Evolutionary conservation across 1,140 invertebrate species (phyloP).

Genomic region (Arctopsyche grandis): DNA sequence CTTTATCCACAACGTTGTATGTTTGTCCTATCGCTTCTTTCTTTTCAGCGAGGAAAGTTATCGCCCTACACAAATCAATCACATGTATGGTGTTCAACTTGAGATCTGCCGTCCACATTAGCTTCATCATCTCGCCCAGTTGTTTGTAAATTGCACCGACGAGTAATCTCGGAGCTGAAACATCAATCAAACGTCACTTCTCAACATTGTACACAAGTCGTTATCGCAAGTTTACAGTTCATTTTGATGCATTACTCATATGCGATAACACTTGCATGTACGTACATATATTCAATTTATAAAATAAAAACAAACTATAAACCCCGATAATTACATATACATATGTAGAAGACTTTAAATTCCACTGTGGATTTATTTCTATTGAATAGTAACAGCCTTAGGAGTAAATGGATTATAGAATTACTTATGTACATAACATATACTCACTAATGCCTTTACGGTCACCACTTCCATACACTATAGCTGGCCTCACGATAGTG

Average conservation of each 20-base stretch:
- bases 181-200: slow-evolving; percentile 43
- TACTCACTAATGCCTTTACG: slow-evolving; percentile 81
- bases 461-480: slow-evolving; percentile 89
- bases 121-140: slow-evolving; percentile 89
- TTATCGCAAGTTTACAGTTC: too few relatives aligned
- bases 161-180: slow-evolving; percentile 81
- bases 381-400: too few relatives aligned
- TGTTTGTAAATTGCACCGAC: slow-evolving; percentile 90
- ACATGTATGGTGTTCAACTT: slow-evolving; percentile 91
- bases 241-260: too few relatives aligned
- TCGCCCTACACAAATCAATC: slow-evolving; percentile 80
- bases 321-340: too few relatives aligned
- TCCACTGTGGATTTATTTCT: too few relatives aligned
- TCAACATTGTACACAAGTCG: neutral
- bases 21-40: slow-evolving; percentile 69
- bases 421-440: neutral
- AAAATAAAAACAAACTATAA: neutral
- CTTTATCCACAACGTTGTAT: slow-evolving; percentile 87
- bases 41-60: slow-evolving; percentile 70
- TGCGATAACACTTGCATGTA: neutral
- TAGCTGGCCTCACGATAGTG: slow-evolving; percentile 83
- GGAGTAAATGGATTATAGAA: too few relatives aligned
- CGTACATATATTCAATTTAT: neutral
- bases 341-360: too few relatives aligned
- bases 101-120: slow-evolving; percentile 86